These are phyloP conservation scores for Leptinotarsa tumamoca DNA, from an alignment of 2,888 invertebrate species.

Conservation along the genomic window DNA sequence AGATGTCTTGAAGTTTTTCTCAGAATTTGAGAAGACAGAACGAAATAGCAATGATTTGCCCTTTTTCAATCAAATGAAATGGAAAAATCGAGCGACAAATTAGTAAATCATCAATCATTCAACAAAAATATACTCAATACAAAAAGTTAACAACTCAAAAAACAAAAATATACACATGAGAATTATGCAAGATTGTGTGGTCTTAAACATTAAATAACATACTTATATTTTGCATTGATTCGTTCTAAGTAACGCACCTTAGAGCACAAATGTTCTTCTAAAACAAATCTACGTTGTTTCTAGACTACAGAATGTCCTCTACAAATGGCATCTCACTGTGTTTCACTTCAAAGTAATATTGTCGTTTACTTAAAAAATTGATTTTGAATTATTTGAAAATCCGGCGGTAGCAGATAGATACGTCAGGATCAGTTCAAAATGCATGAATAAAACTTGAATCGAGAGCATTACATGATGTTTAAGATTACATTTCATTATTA, in stretches of 20 bases:
- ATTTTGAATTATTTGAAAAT: slow-evolving; percentile 12
- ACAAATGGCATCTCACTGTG: slow-evolving; percentile 50
- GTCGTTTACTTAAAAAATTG: slow-evolving; percentile 36
- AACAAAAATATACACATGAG: slow-evolving; percentile 37
- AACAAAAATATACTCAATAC: slow-evolving; percentile 1
- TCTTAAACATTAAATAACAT: slow-evolving; percentile 61
- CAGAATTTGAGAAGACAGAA: too few species aligned
- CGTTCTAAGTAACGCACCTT: slow-evolving; percentile 41
- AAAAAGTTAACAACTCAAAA: slow-evolving; percentile 28
- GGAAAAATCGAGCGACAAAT: background rate
- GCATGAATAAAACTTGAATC: background rate
- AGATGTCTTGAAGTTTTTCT: background rate
- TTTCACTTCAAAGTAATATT: slow-evolving; percentile 46
- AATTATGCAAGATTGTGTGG: slow-evolving; percentile 36
- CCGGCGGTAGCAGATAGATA: background rate
- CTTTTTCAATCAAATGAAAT: background rate
- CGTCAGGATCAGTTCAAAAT: slow-evolving; percentile 9
- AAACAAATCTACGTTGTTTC: slow-evolving; percentile 46
- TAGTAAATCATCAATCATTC: background rate
- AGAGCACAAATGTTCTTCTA: slow-evolving; percentile 43
- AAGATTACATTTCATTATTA: too few species aligned
- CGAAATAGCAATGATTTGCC: background rate
- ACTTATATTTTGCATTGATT: slow-evolving; percentile 47
- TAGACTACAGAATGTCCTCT: slow-evolving; percentile 42
- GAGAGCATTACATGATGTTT: too few species aligned